Evolutionary conservation across 2,888 invertebrate genomes (phyloP).

Genomic region (Frankliniella fusca): DNA sequence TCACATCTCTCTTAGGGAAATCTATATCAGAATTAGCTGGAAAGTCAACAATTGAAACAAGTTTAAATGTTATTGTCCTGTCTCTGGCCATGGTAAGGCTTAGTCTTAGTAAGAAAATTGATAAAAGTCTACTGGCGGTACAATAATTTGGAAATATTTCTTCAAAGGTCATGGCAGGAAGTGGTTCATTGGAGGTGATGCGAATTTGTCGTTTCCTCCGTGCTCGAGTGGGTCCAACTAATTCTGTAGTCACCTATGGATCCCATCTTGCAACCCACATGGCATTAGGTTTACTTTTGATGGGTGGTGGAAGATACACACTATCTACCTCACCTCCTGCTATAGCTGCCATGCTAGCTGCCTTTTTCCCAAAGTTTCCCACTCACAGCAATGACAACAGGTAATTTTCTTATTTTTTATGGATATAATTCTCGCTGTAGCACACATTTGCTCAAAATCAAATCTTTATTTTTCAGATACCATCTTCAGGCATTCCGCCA

Average conservation of each 20-base stretch:
- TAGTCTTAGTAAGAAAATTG: slow-evolving; percentile 21
- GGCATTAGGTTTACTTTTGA: slow-evolving; percentile 86
- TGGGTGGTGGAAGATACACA: slow-evolving; percentile 89
- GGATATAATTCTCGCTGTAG: background rate
- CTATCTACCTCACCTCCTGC: slow-evolving; percentile 76
- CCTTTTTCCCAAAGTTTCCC: slow-evolving; percentile 96
- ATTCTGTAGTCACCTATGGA: slow-evolving; percentile 75
- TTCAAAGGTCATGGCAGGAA: slow-evolving; percentile 84
- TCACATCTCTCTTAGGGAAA: slow-evolving; percentile 63
- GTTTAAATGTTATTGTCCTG: slow-evolving; percentile 75
- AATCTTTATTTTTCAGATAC: slow-evolving; percentile 57
- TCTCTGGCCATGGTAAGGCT: slow-evolving; percentile 69
- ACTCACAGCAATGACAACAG: slow-evolving; percentile 95
- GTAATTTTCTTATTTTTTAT: slow-evolving; percentile 47
- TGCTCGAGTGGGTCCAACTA: slow-evolving; percentile 68
- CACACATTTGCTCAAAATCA: background rate
- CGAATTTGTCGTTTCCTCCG: slow-evolving; percentile 81
- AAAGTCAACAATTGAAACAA: slow-evolving; percentile 82
- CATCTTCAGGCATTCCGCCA: slow-evolving; percentile 96
- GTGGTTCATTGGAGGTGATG: slow-evolving; percentile 78
- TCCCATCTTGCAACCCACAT: slow-evolving; percentile 94
- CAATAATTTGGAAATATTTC: slow-evolving; percentile 14
- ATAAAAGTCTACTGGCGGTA: background rate
- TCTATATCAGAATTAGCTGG: slow-evolving; percentile 83
- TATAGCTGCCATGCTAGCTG: slow-evolving; percentile 84